Base-by-base conservation (phyloP, 2,113 vertebrate species). In the Arothron firmamentum region DNA sequence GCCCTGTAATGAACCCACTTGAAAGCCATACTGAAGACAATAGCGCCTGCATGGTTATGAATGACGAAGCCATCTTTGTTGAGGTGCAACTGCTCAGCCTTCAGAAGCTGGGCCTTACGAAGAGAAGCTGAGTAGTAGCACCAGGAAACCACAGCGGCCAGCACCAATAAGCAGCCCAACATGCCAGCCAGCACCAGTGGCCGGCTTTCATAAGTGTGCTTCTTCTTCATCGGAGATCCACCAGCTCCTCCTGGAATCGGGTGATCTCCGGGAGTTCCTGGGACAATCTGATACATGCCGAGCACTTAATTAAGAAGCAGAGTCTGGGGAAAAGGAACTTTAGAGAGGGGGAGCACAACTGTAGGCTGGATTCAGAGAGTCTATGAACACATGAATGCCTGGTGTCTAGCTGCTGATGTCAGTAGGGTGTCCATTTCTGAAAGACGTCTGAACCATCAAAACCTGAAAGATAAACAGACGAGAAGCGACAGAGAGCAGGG, bases 51-150 rank as follows among this genome's bases (percentile, higher is more conserved):
- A 1, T 92, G 92, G 85, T 94, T 96, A 49, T 84, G 93, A 80
- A 98, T 96, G 70, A 93, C 71, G 14, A 96, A 98, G 43, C 95
- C 95, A 0, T 94, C 90, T 0, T 89, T 90, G 31, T 91, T 89
- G 67, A 98, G 92, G 65, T 95, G 92, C 79, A 97, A 75, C 65
- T 90, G 82, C 72, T 94, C 94, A 0, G 89, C 87, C 23, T 92
- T 93, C 41, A 97, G 78, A 34, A 90, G 78, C 48, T 95, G 92
- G 0, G 93, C 92, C 75, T 95, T 94, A 25, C 87, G 89, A 12
- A 97, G 85, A 13, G 95, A 96, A 19, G 89, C 88, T 0, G 89
- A 93, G 72, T 98, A 97, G 82, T 95, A 96, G 88, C 93, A 94
- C 95, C 95, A 98, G 43, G 96, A 87, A 13, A 93, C 89, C 18